Base-by-base conservation (phyloP, 2,113 vertebrate genomes). In the Steatornis caripensis region DNA sequence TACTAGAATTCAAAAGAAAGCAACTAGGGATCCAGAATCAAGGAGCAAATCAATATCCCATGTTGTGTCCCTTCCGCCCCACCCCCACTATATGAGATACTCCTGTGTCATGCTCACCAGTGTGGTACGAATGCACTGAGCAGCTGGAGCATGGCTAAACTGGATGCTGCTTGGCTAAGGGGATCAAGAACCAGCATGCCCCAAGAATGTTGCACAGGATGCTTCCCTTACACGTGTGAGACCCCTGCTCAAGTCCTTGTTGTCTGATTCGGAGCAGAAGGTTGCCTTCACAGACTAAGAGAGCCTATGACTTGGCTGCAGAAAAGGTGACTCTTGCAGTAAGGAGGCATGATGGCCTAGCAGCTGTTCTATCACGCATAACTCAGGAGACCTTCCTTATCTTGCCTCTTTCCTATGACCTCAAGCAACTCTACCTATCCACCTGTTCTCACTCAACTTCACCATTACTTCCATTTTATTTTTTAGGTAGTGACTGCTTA, bases 91-190 rank as follows among this genome's bases (percentile, higher is more conserved):
- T 21, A 34, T 18, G 10, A 79, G 61, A 57, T 55, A 91, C 27
- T 77, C 64, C 55, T 61, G 23, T 64, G 34, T 53, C 16, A 9
- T 15, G 17, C 26, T 87, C 26, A 78, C 32, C 29, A 66, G 8
- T 1, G 6, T n/a, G 32, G n/a, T 57, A 22, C 0, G 0, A 89
- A 68, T 6, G 27, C 29, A 61, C 26, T 26, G 84, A 57, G 49
- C 7, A 16, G 17, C 39, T 64, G 26, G 27, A 92, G 29, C 22
- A 10, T 8, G 32, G 60, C 60, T 87, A 39, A 81, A 69, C 11
- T 37, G 55, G 43, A 24, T 60, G 43, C 29, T n/a, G 19, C 24
- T 43, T 69, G 83, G 23, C 54, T 69, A 58, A 64, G 22, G 16
- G 23, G 19, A 75, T 32, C 17, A 64, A 78, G 37, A 11, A 75